These are phyloP conservation scores for Diglossa cyanea DNA, from an alignment of 2,797 vertebrate genomes.

Conservation along the genomic window DNA sequence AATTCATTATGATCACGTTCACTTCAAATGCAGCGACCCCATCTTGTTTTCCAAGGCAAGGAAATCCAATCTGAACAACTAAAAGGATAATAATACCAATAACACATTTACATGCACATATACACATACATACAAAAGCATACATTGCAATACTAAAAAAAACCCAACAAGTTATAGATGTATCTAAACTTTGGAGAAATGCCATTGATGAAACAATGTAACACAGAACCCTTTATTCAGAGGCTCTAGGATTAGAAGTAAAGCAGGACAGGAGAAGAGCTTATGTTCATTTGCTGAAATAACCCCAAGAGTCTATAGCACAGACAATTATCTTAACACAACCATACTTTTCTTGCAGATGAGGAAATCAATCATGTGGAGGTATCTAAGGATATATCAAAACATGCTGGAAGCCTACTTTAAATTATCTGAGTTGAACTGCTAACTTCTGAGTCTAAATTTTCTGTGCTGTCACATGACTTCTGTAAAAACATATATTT, in stretches of 20 bases:
- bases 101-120: background rate
- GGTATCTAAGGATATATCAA: background rate
- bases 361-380: background rate
- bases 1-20: slow-evolving; percentile 87
- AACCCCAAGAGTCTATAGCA: background rate
- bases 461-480: background rate
- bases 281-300: background rate
- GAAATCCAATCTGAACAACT: slow-evolving; percentile 90
- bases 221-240: background rate
- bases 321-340: background rate
- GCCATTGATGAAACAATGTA: background rate
- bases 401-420: background rate
- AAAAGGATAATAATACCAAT: slow-evolving; percentile 14
- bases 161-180: background rate
- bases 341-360: background rate
- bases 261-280: background rate
- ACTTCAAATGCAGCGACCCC: slow-evolving; percentile 90
- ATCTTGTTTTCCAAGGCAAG: slow-evolving; percentile 87
- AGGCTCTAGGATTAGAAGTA: background rate
- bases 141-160: background rate
- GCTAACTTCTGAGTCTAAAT: background rate
- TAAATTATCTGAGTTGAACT: background rate
- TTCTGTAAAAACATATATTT: background rate
- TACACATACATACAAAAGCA: background rate
- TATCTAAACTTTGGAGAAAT: background rate